phyloP scores from a whole-genome alignment of 2,797 vertebrate species.

The Danionella dracula region DNA sequence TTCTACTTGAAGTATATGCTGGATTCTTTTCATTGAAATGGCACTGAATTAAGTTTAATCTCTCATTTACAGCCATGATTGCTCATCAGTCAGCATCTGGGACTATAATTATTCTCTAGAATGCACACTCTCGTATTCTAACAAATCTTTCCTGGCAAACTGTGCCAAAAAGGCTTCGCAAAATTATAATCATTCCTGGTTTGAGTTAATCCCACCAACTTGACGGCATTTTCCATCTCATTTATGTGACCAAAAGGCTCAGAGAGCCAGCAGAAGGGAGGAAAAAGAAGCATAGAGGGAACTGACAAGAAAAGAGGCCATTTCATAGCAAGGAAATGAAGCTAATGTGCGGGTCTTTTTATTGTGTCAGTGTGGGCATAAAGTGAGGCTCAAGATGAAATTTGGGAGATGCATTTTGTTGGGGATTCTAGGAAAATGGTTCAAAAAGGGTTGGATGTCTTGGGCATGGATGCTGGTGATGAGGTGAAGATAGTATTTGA shows the following conservation, averaged over 20 bases:
- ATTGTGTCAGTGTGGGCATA: background rate
- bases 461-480: conserved; percentile 10
- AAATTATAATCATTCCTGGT: conserved; percentile 65
- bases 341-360: background rate
- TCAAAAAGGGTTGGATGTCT: background rate
- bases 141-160: conserved; percentile 3
- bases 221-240: conserved; percentile 64
- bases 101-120: conserved; percentile 15
- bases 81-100: conserved; percentile 1
- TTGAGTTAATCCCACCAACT: conserved; percentile 68
- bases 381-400: too few relatives aligned
- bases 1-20: conserved; percentile 15
- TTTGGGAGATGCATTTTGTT: background rate
- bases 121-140: background rate
- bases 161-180: conserved; percentile 49
- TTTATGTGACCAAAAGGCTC: conserved; percentile 61
- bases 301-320: background rate
- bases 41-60: background rate
- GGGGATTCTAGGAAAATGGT: background rate
- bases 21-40: background rate
- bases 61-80: background rate
- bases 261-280: conserved; percentile 31
- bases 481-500: conserved; percentile 17
- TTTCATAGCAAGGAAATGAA: background rate
- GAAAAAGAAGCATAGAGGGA: background rate